Evolutionary conservation across 2,113 vertebrate species (phyloP).

Genomic region (Motacilla alba): DNA sequence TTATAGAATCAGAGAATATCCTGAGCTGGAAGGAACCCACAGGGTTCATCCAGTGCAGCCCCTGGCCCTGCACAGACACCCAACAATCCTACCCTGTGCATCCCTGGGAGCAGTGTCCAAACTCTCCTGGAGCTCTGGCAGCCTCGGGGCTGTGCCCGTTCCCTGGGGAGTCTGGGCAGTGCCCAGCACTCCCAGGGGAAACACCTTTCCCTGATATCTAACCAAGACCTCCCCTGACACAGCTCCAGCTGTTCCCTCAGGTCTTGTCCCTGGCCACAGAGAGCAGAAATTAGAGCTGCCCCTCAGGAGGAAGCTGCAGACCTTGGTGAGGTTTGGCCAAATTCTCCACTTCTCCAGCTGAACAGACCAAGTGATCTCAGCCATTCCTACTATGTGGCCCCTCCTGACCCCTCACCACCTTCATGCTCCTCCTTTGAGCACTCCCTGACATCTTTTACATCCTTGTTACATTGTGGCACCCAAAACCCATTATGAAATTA

Average conservation of each 20-base stretch:
- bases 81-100: not conserved
- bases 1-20: not conserved
- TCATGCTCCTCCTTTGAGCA: accelerated
- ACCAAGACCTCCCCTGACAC: not conserved
- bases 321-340: not conserved
- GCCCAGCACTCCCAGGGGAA: not conserved
- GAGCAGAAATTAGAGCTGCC: not conserved
- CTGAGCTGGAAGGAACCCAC: not conserved
- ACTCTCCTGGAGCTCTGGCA: not conserved
- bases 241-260: not conserved
- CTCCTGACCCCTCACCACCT: not conserved
- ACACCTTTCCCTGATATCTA: not conserved
- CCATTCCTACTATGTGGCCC: too few species aligned
- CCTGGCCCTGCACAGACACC: not conserved
- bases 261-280: not conserved
- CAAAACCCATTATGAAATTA: not conserved
- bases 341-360: not conserved
- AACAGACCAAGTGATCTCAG: not conserved
- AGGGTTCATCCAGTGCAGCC: not conserved
- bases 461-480: not conserved
- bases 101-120: accelerated
- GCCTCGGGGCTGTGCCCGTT: accelerated
- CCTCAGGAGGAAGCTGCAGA: not conserved
- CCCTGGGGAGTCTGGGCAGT: not conserved
- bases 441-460: not conserved